Evolutionary conservation across 2,888 invertebrate species (phyloP).

Genomic region (Phyllotreta striolata): DNA sequence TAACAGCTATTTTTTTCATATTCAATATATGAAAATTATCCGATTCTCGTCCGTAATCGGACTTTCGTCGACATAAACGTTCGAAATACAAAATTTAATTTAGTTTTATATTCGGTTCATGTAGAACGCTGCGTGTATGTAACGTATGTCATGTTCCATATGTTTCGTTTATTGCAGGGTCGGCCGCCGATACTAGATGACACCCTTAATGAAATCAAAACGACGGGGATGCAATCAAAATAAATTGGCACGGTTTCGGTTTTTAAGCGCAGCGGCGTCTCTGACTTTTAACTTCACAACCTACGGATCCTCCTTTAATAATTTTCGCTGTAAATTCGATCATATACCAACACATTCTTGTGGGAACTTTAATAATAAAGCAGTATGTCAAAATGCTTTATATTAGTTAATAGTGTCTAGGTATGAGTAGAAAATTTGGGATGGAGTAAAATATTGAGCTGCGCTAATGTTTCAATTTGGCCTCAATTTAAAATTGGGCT

Average conservation of each 20-base stretch:
- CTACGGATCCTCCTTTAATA: too few relatives aligned
- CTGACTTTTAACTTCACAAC: neutral
- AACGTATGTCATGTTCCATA: slow-evolving; percentile 53
- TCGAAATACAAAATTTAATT: slow-evolving; percentile 59
- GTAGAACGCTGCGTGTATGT: slow-evolving; percentile 51
- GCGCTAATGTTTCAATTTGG: slow-evolving; percentile 40
- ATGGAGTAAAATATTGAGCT: neutral
- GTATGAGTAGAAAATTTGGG: too few relatives aligned
- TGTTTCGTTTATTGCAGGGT: slow-evolving; percentile 53
- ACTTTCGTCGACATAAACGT: slow-evolving; percentile 45
- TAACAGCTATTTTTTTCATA: too few relatives aligned
- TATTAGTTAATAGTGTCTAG: neutral
- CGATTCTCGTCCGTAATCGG: slow-evolving; percentile 28
- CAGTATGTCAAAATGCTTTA: neutral
- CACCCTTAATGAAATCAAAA: slow-evolving; percentile 61
- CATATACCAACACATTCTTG: neutral
- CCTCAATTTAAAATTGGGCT: slow-evolving; percentile 54
- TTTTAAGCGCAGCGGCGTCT: slow-evolving; percentile 21
- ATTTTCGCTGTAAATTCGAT: too few relatives aligned
- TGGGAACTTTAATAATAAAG: slow-evolving; percentile 8
- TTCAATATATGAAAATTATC: neutral
- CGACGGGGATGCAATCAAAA: slow-evolving; percentile 58
- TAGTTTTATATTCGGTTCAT: slow-evolving; percentile 56
- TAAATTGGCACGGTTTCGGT: slow-evolving; percentile 52
- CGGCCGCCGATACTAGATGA: slow-evolving; percentile 53